Conservation (phyloP, 2,113 vertebrate genomes). For the Pluvianellus socialis region DNA sequence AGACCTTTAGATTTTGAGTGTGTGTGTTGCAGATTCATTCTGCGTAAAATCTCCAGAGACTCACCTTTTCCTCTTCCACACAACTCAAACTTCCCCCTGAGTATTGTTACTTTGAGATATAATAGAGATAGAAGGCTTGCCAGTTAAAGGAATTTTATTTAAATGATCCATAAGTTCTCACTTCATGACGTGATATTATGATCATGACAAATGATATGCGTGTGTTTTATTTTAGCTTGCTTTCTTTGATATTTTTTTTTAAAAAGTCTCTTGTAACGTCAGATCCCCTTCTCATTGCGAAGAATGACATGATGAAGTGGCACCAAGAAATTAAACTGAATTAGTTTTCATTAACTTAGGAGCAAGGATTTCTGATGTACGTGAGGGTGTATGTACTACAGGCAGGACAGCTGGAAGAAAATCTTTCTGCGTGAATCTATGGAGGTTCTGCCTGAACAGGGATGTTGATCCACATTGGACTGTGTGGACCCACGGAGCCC, state of each 20-base stretch:
- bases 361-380: neutral
- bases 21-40: neutral
- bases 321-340: neutral
- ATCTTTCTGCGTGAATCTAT: neutral
- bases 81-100: neutral
- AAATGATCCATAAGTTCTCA: neutral
- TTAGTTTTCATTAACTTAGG: neutral
- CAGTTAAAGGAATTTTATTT: neutral
- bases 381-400: neutral
- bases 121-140: neutral
- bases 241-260: neutral
- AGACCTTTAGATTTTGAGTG: neutral
- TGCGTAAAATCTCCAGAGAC: neutral
- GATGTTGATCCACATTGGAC: neutral
- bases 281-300: neutral
- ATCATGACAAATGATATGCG: neutral
- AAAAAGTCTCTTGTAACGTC: neutral
- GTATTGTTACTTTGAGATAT: neutral
- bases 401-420: neutral
- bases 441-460: neutral
- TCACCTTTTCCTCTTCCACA: neutral
- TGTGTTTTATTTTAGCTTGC: neutral
- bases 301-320: neutral
- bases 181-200: neutral
- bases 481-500: neutral